Base-by-base conservation (phyloP, 2,888 invertebrate genomes). In the Drepana falcataria region DNA sequence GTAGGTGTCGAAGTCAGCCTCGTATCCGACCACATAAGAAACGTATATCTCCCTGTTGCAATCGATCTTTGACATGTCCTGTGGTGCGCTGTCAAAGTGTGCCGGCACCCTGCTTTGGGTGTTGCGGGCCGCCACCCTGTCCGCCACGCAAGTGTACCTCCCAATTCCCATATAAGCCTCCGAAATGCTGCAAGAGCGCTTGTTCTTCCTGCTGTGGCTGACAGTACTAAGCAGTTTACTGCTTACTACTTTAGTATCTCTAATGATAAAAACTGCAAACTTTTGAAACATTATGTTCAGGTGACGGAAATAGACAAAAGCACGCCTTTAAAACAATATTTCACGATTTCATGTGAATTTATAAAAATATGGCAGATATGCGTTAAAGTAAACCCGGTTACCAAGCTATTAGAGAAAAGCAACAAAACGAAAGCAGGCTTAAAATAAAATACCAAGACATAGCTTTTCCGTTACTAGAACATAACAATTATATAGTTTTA, bases 41-140 rank as follows among this genome's bases (percentile, higher is more conserved):
- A 57, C 71, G 71, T 35, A 71, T 68, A 56, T 90, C 90, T 7
- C 88, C 89, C n/a, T 89, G 89, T 61, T 59, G 55, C 40, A 90
- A 89, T 58, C 78, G 83, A 6, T 63, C 79, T 0, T 77, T 70
- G 52, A 52, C 59, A 0, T 88, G 87, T 56, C 81, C 86, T 0
- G 73, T 82, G 51, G 83, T 81, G 34, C 76, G 79, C 35, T 83
- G 85, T 59, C 77, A 78, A 47, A 87, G 87, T 63, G 64, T 81
- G 37, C 77, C 81, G 2, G 77, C 71, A n/a, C 75, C 80, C 2
- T 81, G 83, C 61, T 47, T 64, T 2, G 55, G 57, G 5, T 76
- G 71, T 56, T 76, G 79, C 59, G 68, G 68, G 48, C 48, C 53
- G 0, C 7, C 57, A 0, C 65, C 70, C 9, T 79, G 79, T 60